Evolutionary conservation across 2,797 vertebrate genomes (phyloP), one percentile per base, ranked within the genome.

Genomic region (Brotogeris chrysoptera): DNA sequence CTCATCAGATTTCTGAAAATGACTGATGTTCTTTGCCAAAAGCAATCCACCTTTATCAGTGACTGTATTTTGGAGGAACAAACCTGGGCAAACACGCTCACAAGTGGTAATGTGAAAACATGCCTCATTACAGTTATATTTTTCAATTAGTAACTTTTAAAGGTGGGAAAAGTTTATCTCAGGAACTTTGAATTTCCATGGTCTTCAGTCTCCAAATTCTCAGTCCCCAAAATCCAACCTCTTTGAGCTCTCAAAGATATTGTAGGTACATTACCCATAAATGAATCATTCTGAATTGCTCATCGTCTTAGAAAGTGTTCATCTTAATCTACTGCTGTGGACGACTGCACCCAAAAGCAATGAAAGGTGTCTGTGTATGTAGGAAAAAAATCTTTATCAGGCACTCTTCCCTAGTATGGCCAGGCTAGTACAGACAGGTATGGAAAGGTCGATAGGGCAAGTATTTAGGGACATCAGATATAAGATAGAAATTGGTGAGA

Each of bases 31-130:
- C 16, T 71, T 71, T 87, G 86, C 93, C 78, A 80, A 65, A 91
- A 92, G 18, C 44, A 69, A 92, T 93, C 38, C 41, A n/a, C 94
- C 88, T 92, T 84, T 92, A 87, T 91, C 87, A 91, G 60, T 9
- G 12, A 16, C 68, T 69, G 3, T 27, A 43, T 82, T 91, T 93
- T 84, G 71, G 41, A 86, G 52, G 30, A 95, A 36, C 11, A 39
- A 69, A 69, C 64, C 80, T 78, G 71, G 38, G 60, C 32, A 89
- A 95, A 87, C 52, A 66, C 4, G 18, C 44, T 86, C 71, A 82
- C 5, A 12, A 80, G 30, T 32, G 88, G 27, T 70, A 81, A 55
- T 41, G 71, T 11, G 44, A 93, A 70, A 73, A 34, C 19, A 21
- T 10, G 6, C 60, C 52, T 80, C 63, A 38, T 14, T 86, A 41